Evolutionary conservation across 2,888 invertebrate genomes (phyloP), one percentile per base, ranked within the genome.

Genomic region (Pseudococcus longispinus): DNA sequence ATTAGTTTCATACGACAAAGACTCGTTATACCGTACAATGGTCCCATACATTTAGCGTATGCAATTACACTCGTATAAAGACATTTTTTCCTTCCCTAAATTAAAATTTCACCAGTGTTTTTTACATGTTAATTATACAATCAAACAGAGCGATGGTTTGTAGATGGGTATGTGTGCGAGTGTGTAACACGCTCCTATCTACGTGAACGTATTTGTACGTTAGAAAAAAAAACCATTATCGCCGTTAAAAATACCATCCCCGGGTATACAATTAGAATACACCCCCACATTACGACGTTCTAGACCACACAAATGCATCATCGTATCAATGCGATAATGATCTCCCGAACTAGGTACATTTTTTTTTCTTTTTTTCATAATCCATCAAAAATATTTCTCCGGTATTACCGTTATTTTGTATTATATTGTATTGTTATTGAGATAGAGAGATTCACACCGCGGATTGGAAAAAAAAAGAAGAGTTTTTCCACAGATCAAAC

Each of bases 151-250:
- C 23, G 60, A 60, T 23, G 60, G 20, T 60, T 60, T 23, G 9
- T 23, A 20, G 6, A 11, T n/a, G 8, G 5, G n/a, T n/a, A 55
- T 5, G 55, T 55, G 55, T 55, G 55, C 18, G 32, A 2, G 15
- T 65, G 29, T 70, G 70, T 29, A 70, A 70, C 29, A 70, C 70
- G 70, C 70, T 70, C 2, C 4, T 65, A 51, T n/a, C 4, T 8
- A 55, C 23, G 37, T 37, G 9, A 37, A 37, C 8, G 37, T 37
- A 37, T 37, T 55, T n/a, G 23, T 60, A 60, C 1, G 23, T 60
- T 65, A 70, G 29, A 26, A 65, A 65, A 29, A 70, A 70, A 70
- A 70, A n/a, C 70, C 70, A 70, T 70, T 70, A 70, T 70, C 70
- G 29, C 70, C 70, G 70, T 70, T 70, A 29, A 70, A 70, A 70